phyloP scores from a whole-genome alignment of 2,113 vertebrate genomes.

The Ploceus nigricollis region DNA sequence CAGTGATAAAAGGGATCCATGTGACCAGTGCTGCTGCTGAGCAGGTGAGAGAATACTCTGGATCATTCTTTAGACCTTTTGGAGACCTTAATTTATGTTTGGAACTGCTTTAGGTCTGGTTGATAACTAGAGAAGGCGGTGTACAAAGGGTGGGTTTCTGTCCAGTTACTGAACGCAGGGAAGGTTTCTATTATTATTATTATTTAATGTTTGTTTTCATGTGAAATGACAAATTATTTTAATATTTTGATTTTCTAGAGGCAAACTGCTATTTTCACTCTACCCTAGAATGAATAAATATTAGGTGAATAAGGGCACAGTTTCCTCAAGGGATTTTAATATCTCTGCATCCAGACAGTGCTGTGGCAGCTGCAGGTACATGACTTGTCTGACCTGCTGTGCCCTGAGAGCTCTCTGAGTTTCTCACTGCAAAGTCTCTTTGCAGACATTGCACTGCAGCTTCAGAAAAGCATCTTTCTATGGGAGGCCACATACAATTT shows the following conservation, averaged over 20 bases:
- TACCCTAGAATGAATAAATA: neutral
- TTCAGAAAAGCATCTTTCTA: neutral
- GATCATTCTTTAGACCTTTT: neutral
- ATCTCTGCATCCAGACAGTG: neutral
- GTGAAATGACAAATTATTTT: neutral
- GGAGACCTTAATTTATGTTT: neutral
- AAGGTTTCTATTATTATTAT: neutral
- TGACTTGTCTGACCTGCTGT: neutral
- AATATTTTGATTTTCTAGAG: neutral
- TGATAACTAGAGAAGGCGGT: neutral
- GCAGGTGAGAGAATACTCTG: neutral
- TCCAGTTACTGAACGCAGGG: neutral
- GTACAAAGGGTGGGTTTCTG: neutral
- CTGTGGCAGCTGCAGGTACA: neutral
- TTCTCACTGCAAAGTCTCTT: neutral
- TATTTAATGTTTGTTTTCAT: neutral
- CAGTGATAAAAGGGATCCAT: neutral
- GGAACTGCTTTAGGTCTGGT: neutral
- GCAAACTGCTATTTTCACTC: neutral
- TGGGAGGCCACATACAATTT: neutral
- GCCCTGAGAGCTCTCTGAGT: neutral
- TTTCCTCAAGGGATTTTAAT: neutral
- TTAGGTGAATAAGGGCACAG: neutral
- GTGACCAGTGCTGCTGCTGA: neutral
- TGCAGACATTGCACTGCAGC: neutral